Conservation (phyloP, 2,797 vertebrate genomes). For the Leptoclinus maculatus region DNA sequence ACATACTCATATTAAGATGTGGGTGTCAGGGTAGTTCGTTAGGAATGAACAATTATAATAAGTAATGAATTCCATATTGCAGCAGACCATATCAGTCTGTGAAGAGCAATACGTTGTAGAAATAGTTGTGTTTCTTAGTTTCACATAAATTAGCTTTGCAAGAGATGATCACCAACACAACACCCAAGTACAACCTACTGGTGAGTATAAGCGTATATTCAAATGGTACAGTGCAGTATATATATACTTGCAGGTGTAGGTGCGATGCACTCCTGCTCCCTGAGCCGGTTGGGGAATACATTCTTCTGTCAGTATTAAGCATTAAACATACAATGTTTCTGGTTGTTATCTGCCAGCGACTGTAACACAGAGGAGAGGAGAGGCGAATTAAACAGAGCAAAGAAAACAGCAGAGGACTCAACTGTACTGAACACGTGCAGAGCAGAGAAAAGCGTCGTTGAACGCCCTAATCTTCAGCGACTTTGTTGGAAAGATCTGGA, state of each 20-base stretch:
- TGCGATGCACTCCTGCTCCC: neutral
- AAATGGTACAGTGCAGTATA: neutral
- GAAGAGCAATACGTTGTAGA: neutral
- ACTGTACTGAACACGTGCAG: constrained; percentile 33
- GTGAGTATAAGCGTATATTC: neutral
- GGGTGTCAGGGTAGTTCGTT: neutral
- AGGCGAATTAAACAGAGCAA: constrained; percentile 21
- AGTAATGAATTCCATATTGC: neutral
- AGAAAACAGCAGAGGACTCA: constrained; percentile 27
- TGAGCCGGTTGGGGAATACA: neutral
- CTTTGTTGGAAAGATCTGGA: constrained; percentile 76
- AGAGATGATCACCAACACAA: neutral
- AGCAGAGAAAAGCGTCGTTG: constrained; percentile 46
- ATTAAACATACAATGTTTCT: constrained; percentile 2
- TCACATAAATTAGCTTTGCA: neutral
- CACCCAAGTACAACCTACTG: neutral
- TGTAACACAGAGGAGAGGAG: constrained; percentile 4
- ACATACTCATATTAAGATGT: neutral
- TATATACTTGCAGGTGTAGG: constrained; percentile 1
- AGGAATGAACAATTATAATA: neutral
- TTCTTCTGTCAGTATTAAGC: constrained; percentile 11
- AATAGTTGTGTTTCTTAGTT: neutral
- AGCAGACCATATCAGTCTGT: neutral
- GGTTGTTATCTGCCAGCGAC: constrained; percentile 22
- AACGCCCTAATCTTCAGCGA: constrained; percentile 70